Evolutionary conservation across 2,888 invertebrate species (phyloP).

Genomic region (Papilio gigon): DNA sequence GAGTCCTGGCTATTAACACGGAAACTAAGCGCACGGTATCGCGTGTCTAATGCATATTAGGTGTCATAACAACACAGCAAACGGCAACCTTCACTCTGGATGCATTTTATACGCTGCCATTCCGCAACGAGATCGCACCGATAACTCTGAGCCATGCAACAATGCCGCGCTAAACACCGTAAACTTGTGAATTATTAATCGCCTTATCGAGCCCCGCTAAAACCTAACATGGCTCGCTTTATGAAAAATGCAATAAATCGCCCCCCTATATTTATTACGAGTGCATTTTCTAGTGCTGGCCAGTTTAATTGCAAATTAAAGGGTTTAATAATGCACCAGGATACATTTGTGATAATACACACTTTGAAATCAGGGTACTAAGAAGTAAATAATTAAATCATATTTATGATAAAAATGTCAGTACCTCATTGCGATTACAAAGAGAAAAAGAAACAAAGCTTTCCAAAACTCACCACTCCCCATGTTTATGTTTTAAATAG

Average conservation of each 20-base stretch:
- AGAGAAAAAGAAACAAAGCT: not conserved
- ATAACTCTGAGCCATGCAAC: slow-evolving; percentile 74
- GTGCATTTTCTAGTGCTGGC: slow-evolving; percentile 49
- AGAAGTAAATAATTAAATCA: too few relatives aligned
- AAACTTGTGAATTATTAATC: slow-evolving; percentile 82
- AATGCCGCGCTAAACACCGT: slow-evolving; percentile 76
- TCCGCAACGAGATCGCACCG: slow-evolving; percentile 66
- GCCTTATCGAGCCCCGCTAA: slow-evolving; percentile 65
- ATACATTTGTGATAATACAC: slow-evolving; percentile 5
- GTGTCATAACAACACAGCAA: slow-evolving; percentile 71
- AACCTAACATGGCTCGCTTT: slow-evolving; percentile 67
- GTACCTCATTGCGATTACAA: not conserved
- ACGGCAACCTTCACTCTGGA: slow-evolving; percentile 63
- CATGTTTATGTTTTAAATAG: not conserved
- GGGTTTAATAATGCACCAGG: slow-evolving; percentile 28
- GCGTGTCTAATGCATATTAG: slow-evolving; percentile 79
- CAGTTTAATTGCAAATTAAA: slow-evolving; percentile 47
- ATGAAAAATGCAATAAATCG: slow-evolving; percentile 79
- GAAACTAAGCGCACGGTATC: slow-evolving; percentile 60
- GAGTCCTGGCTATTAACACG: slow-evolving; percentile 63
- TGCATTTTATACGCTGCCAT: slow-evolving; percentile 69
- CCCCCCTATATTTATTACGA: slow-evolving; percentile 67
- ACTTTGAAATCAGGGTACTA: too few relatives aligned
- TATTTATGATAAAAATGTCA: too few relatives aligned
- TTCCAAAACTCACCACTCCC: not conserved